phyloP scores from a whole-genome alignment of 1,140 invertebrate species.

The Anagrus nilaparvatae region DNA sequence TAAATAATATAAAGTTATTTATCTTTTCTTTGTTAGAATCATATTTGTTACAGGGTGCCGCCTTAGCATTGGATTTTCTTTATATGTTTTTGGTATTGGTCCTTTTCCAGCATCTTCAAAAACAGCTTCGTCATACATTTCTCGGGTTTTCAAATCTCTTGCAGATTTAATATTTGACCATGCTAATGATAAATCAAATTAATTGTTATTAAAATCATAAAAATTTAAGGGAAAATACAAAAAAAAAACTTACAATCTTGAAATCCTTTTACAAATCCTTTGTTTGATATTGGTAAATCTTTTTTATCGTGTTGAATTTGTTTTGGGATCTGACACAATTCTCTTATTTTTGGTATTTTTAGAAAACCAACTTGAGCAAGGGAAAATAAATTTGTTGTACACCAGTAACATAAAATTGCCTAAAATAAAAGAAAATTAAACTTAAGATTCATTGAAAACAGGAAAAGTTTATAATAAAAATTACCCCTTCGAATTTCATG shows the following conservation, averaged over 20 bases:
- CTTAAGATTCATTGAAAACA: no score
- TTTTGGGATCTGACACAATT: slow-evolving; percentile 69
- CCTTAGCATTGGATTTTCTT: slow-evolving; percentile 75
- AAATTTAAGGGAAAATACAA: no score
- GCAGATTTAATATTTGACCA: slow-evolving; percentile 77
- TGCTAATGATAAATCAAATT: slow-evolving; percentile 41
- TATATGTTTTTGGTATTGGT: slow-evolving; percentile 76
- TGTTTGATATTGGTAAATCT: slow-evolving; percentile 53
- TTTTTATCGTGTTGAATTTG: slow-evolving; percentile 47
- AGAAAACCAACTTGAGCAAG: slow-evolving; percentile 71
- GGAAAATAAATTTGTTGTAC: slow-evolving; percentile 80
- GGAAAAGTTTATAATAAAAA: slow-evolving; percentile 21
- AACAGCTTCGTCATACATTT: slow-evolving; percentile 61
- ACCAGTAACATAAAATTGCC: slow-evolving; percentile 88
- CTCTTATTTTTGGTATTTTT: slow-evolving; percentile 60
- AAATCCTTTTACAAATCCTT: slow-evolving; percentile 67
- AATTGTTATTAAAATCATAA: slow-evolving; percentile 8
- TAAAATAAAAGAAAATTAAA: slow-evolving; percentile 34
- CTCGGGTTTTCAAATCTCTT: slow-evolving; percentile 64
- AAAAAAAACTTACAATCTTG: slow-evolving; percentile 63
- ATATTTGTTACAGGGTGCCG: slow-evolving; percentile 1
- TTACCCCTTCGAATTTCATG: slow-evolving; percentile 77
- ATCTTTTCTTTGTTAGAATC: slow-evolving; percentile 16
- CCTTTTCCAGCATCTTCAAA: slow-evolving; percentile 78
- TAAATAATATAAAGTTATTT: slow-evolving; percentile 10